phyloP scores from a whole-genome alignment of 2,888 invertebrate species.

The Ophion ventricosus region DNA sequence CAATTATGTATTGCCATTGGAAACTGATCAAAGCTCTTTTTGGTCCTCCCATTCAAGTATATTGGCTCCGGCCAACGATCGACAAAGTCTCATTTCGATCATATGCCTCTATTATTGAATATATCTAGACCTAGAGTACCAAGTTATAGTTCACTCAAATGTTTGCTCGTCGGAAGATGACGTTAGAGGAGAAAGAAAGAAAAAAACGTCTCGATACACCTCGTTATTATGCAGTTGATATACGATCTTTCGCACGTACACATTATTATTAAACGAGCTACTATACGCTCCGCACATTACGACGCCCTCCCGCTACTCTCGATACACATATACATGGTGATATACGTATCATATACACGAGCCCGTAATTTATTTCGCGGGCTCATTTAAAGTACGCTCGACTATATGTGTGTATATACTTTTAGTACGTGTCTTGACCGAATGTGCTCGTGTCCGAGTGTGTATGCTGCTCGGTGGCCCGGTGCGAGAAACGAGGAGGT shows the following conservation, averaged over 20 bases:
- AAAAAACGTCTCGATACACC: conserved; percentile 4
- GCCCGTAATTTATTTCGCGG: conserved; percentile 34
- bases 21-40: neutral
- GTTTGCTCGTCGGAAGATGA: neutral
- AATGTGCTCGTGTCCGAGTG: neutral
- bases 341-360: neutral
- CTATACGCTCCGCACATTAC: conserved; percentile 25
- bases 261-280: conserved; percentile 8
- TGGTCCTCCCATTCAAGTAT: neutral
- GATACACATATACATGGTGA: conserved; percentile 7
- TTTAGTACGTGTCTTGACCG: conserved; percentile 7
- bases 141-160: too few relatives aligned
- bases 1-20: neutral
- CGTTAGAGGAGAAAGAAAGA: neutral
- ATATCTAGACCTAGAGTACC: too few relatives aligned
- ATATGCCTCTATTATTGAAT: too few relatives aligned
- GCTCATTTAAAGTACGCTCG: conserved; percentile 40
- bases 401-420: conserved; percentile 10
- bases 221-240: conserved; percentile 24
- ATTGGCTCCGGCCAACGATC: neutral
- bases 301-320: conserved; percentile 45
- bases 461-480: conserved; percentile 14
- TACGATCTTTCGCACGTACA: conserved; percentile 45
- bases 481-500: conserved; percentile 32
- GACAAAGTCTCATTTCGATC: too few relatives aligned